Conservation (phyloP, 2,888 invertebrate genomes). For the Salticus scenicus region DNA sequence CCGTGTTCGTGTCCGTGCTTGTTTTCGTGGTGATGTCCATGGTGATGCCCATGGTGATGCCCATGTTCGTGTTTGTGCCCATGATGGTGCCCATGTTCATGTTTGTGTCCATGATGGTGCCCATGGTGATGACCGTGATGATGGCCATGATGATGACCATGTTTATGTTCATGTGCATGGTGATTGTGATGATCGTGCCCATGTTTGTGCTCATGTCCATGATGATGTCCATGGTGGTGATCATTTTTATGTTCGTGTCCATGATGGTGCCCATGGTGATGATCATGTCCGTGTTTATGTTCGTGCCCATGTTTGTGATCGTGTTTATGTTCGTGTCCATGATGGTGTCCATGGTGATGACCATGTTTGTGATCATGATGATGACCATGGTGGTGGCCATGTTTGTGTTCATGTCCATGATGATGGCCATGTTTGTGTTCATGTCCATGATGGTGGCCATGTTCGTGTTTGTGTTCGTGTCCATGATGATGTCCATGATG, state of each 20-base stretch:
- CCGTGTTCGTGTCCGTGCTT: slow-evolving; percentile 17
- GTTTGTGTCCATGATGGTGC: slow-evolving; percentile 38
- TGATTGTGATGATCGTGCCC: slow-evolving; percentile 20
- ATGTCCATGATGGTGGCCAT: slow-evolving; percentile 21
- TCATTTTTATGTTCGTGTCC: slow-evolving; percentile 22
- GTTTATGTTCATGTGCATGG: slow-evolving; percentile 21
- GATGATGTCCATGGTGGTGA: slow-evolving; percentile 25
- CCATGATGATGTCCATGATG: background rate
- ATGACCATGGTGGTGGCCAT: slow-evolving; percentile 29
- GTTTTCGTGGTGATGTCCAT: slow-evolving; percentile 20
- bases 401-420: slow-evolving; percentile 30
- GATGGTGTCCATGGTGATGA: slow-evolving; percentile 23
- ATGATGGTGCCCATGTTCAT: slow-evolving; percentile 30
- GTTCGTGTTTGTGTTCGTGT: slow-evolving; percentile 6
- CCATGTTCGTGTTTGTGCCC: slow-evolving; percentile 13
- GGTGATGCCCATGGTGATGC: slow-evolving; percentile 27
- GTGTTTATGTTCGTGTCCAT: slow-evolving; percentile 27
- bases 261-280: slow-evolving; percentile 27
- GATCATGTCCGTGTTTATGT: slow-evolving; percentile 26
- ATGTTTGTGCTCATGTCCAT: slow-evolving; percentile 31
- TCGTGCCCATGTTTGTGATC: slow-evolving; percentile 24
- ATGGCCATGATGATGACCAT: slow-evolving; percentile 31
- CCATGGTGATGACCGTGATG: slow-evolving; percentile 29
- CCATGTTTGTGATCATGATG: slow-evolving; percentile 29
- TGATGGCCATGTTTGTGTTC: slow-evolving; percentile 29